Percentiles rank a stretch among this genome's conserved stretches.
These are phyloP conservation scores for Tringa solitaria DNA, from an alignment of 2,113 vertebrate species.

Conservation along the genomic window DNA sequence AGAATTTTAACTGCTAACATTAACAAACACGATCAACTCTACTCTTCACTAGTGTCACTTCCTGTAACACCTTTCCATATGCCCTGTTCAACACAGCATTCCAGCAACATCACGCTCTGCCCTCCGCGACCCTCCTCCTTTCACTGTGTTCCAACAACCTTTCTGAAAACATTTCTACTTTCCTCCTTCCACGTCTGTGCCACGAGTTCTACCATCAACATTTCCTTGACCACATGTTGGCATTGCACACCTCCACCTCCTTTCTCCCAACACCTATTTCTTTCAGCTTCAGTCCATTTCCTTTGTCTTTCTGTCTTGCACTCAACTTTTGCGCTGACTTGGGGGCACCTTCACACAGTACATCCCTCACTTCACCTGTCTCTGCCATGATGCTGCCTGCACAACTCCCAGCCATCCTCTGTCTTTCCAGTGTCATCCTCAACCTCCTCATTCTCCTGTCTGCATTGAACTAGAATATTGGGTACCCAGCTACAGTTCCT, in stretches of 20 bases:
- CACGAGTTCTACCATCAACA: not conserved
- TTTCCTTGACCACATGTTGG: not conserved
- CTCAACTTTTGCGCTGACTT: not conserved
- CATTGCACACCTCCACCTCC: not conserved
- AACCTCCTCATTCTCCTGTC: not conserved
- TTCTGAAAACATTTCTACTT: not conserved
- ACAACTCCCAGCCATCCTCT: not conserved
- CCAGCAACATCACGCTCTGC: not conserved
- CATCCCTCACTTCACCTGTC: not conserved
- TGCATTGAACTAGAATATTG: not conserved
- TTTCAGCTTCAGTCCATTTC: not conserved
- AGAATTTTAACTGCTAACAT: not conserved
- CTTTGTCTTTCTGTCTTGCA: not conserved
- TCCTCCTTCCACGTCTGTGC: not conserved
- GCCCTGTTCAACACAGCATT: not conserved
- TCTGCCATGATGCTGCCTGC: not conserved
- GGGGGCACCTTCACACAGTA: not conserved
- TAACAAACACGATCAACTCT: not conserved
- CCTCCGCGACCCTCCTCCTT: not conserved
- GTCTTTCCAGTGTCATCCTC: not conserved
- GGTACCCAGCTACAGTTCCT: not conserved
- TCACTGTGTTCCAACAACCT: not conserved
- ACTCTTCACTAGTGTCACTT: not conserved
- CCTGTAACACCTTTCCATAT: not conserved
- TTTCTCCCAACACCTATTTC: not conserved